Conservation (phyloP, 2,113 vertebrate species). For the Nibea albiflora region DNA sequence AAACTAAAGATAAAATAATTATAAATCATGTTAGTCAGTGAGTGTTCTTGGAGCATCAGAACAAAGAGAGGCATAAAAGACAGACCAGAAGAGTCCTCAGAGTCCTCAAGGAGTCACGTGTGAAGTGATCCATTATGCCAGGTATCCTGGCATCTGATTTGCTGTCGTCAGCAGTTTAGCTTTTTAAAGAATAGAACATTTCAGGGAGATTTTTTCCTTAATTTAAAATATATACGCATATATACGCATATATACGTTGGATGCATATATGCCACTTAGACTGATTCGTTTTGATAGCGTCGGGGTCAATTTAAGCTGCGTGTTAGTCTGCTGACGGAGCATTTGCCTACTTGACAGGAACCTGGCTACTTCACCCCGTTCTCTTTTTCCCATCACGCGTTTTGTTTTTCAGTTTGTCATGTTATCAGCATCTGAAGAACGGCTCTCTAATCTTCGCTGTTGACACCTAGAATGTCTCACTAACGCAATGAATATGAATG, state of each 20-base stretch:
- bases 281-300: background rate
- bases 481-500: slow-evolving; percentile 10
- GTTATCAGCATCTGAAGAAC: slow-evolving; percentile 36
- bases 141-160: background rate
- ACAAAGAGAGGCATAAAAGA: slow-evolving; percentile 24
- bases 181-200: background rate
- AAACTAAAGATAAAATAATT: background rate
- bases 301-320: background rate
- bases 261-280: background rate
- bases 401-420: slow-evolving; percentile 6
- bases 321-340: background rate
- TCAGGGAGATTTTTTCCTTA: background rate
- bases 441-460: background rate
- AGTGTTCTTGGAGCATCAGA: slow-evolving; percentile 9
- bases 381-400: background rate
- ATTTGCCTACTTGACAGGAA: background rate
- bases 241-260: too few species aligned
- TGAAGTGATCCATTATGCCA: background rate
- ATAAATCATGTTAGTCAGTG: background rate
- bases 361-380: background rate
- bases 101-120: slow-evolving; percentile 12
- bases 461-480: slow-evolving; percentile 19
- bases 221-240: too few species aligned
- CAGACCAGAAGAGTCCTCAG: slow-evolving; percentile 14
- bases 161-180: background rate